These are phyloP conservation scores for Bufo gargarizans DNA, from an alignment of 2,113 vertebrate species.

Conservation along the genomic window DNA sequence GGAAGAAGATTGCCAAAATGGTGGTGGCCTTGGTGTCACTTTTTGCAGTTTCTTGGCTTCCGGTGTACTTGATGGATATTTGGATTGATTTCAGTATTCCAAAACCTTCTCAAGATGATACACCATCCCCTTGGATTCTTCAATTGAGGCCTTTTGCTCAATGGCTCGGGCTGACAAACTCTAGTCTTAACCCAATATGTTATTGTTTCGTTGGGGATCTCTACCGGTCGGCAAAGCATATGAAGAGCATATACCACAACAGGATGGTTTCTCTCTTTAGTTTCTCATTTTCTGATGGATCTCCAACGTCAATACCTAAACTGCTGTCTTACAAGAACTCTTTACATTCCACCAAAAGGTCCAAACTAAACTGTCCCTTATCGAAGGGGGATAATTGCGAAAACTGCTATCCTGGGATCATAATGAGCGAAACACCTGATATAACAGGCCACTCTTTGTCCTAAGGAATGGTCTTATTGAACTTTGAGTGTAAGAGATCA, in stretches of 20 bases:
- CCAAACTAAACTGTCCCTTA: conserved; percentile 39
- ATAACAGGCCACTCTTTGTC: conserved; percentile 65
- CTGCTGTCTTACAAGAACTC: conserved; percentile 65
- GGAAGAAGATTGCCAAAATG: conserved; percentile 89
- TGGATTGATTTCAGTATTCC: conserved; percentile 82
- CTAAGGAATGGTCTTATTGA: conserved; percentile 46
- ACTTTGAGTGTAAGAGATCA: neutral
- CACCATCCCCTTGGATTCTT: conserved; percentile 81
- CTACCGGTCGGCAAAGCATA: conserved; percentile 83
- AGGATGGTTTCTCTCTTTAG: conserved; percentile 80
- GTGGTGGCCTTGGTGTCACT: conserved; percentile 87
- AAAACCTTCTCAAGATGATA: conserved; percentile 71
- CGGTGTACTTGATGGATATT: conserved; percentile 85
- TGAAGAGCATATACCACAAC: conserved; percentile 84
- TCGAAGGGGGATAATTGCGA: conserved; percentile 60
- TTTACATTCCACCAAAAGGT: conserved; percentile 47
- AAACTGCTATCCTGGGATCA: conserved; percentile 66
- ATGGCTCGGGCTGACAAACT: conserved; percentile 92
- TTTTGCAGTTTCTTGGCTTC: conserved; percentile 88
- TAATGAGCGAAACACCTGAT: conserved; percentile 62
- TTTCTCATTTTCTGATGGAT: conserved; percentile 70
- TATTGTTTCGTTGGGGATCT: conserved; percentile 89
- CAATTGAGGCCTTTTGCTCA: conserved; percentile 87
- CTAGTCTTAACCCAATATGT: conserved; percentile 91
- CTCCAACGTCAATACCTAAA: conserved; percentile 61